Evolutionary conservation across 2,113 vertebrate species (phyloP).

Genomic region (Tragelaphus scriptus): DNA sequence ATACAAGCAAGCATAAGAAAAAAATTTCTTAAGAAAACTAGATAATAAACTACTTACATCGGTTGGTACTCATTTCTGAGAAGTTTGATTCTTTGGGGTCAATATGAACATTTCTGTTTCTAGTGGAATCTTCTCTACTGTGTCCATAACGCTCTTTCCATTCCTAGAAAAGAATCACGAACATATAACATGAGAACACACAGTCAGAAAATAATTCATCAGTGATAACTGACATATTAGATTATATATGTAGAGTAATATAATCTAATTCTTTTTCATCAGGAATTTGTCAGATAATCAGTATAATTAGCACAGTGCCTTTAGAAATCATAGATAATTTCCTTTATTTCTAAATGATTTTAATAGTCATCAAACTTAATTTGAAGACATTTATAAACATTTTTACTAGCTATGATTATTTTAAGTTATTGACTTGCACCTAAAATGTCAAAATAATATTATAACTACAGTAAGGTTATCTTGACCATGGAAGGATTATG

Average conservation of each 20-base stretch:
- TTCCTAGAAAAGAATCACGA: constrained; percentile 77
- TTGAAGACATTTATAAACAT: not conserved
- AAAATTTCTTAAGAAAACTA: not conserved
- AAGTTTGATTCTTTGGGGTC: constrained; percentile 86
- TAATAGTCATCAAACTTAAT: not conserved
- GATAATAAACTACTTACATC: constrained; percentile 77
- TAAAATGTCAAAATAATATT: constrained; percentile 14
- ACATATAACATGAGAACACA: not conserved
- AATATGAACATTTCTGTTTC: constrained; percentile 85
- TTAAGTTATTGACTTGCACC: not conserved
- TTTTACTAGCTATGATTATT: not conserved
- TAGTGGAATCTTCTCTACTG: constrained; percentile 83
- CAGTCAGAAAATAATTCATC: not conserved
- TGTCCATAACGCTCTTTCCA: constrained; percentile 94
- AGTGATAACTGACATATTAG: not conserved
- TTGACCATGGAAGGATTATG: not conserved
- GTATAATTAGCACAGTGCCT: not conserved
- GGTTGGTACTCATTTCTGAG: constrained; percentile 80
- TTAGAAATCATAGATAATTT: not conserved
- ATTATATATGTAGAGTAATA: not conserved
- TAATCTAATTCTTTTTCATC: constrained; percentile 9
- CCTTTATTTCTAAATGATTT: not conserved
- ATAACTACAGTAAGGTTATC: not conserved
- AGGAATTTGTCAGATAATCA: constrained; percentile 17
- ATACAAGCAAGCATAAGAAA: not conserved